Percentiles rank a stretch among this genome's conserved stretches.
Conservation (phyloP, 2,888 invertebrate genomes). For the Ectropis crepuscularia region DNA sequence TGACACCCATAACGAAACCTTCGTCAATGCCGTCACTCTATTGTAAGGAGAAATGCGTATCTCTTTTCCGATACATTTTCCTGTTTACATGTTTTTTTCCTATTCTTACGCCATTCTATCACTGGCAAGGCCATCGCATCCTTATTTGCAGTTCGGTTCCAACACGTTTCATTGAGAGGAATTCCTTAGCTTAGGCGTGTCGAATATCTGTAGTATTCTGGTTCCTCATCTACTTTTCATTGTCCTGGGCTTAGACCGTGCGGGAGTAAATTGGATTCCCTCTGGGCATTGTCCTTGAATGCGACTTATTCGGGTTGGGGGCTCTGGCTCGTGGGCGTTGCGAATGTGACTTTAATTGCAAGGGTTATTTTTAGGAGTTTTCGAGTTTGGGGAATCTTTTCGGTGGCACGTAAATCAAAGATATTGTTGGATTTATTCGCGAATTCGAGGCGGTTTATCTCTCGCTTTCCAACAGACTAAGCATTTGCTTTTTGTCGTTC, state of each 20-base stretch:
- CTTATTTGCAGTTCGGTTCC: constrained; percentile 13
- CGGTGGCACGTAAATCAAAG: too few relatives aligned
- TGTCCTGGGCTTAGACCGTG: constrained; percentile 23
- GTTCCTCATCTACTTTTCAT: constrained; percentile 21
- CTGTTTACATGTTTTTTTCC: constrained; percentile 11
- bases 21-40: background rate
- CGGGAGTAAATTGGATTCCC: constrained; percentile 23
- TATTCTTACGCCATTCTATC: constrained; percentile 3
- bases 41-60: constrained; percentile 1
- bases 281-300: constrained; percentile 8
- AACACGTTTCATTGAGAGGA: constrained; percentile 21
- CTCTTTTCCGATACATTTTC: constrained; percentile 6
- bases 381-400: too few relatives aligned
- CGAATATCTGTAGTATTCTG: constrained; percentile 21
- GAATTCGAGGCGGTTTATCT: too few relatives aligned
- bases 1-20: background rate
- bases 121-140: constrained; percentile 1
- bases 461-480: too few relatives aligned
- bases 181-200: constrained; percentile 16
- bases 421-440: too few relatives aligned
- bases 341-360: background rate
- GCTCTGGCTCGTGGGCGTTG: background rate
- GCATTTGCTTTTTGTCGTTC: too few relatives aligned
- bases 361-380: background rate
- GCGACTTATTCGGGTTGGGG: constrained; percentile 16